Conservation (phyloP, 2,113 vertebrate genomes). For the western clawed frog (Xenopus tropicalis) region DNA sequence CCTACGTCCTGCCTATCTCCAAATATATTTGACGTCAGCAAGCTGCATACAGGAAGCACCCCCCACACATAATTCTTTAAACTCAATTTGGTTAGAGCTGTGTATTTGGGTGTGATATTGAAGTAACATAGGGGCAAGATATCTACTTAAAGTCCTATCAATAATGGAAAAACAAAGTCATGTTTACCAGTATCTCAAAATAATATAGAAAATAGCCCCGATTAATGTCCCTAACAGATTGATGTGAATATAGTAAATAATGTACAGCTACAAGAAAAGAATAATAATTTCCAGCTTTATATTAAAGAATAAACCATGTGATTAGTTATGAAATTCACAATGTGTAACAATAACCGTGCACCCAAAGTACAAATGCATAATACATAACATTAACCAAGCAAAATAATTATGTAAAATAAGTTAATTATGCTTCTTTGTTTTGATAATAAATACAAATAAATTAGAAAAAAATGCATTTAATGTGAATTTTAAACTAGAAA, state of each 20-base stretch:
- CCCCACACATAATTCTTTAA: too few relatives aligned
- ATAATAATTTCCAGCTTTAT: not conserved
- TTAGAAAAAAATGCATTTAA: too few relatives aligned
- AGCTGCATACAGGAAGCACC: too few relatives aligned
- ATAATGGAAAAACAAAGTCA: not conserved
- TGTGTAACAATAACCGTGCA: not conserved
- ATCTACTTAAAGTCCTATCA: not conserved
- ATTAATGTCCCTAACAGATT: not conserved
- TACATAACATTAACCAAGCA: not conserved
- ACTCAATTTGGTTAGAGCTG: too few relatives aligned
- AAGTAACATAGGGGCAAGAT: too few relatives aligned
- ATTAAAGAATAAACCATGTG: not conserved
- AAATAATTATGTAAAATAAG: not conserved
- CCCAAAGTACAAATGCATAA: not conserved
- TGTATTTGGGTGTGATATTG: too few relatives aligned
- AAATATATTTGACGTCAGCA: too few relatives aligned
- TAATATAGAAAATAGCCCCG: not conserved
- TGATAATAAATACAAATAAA: not conserved
- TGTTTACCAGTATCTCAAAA: not conserved
- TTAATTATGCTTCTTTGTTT: not conserved
- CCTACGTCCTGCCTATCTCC: too few relatives aligned
- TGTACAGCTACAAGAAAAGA: not conserved
- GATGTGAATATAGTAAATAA: not conserved
- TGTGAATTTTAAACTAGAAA: too few relatives aligned
- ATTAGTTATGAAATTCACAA: conserved; percentile 8